phyloP scores from a whole-genome alignment of 2,113 vertebrate genomes.

The Ciconia maguari region DNA sequence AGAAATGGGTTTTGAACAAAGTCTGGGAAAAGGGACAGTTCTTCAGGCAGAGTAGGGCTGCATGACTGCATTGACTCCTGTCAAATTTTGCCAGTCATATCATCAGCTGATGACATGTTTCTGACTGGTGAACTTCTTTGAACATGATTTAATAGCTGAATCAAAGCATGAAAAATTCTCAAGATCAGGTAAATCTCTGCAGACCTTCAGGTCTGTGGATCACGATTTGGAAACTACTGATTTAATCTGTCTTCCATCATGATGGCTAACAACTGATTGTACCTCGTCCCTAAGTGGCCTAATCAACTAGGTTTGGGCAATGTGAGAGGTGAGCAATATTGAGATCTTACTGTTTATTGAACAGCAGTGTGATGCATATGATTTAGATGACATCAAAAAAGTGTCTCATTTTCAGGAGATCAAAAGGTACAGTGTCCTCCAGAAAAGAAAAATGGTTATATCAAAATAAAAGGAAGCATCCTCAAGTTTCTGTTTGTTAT shows the following conservation, averaged over 20 bases:
- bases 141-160: neutral
- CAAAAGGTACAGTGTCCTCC: neutral
- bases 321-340: neutral
- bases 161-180: neutral
- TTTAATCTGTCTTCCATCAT: neutral
- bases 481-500: neutral
- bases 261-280: rapidly evolving
- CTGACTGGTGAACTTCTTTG: neutral
- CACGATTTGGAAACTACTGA: neutral
- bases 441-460: neutral
- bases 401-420: neutral
- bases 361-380: neutral
- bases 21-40: neutral
- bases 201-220: neutral
- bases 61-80: neutral
- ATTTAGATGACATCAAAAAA: neutral
- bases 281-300: neutral
- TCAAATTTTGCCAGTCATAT: neutral
- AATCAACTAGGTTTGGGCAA: neutral
- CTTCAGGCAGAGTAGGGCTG: neutral
- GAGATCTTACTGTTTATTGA: neutral
- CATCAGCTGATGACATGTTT: neutral
- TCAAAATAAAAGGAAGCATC: neutral
- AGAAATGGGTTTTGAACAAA: neutral
- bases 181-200: neutral